Percentiles rank a stretch among this genome's conserved stretches.
phyloP scores from a whole-genome alignment of 2,888 invertebrate species.

The Eledone cirrhosa region DNA sequence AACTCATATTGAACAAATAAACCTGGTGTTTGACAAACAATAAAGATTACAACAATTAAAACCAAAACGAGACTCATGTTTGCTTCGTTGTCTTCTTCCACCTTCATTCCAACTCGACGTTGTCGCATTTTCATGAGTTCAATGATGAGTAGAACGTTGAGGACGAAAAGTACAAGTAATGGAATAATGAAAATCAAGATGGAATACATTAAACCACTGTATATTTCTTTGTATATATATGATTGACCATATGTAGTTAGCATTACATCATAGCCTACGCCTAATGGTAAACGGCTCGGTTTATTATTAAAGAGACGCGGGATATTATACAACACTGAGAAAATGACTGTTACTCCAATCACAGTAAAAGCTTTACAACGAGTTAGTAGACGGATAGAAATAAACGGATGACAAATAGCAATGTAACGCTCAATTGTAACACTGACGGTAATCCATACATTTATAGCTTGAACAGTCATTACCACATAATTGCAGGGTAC shows the following conservation, averaged over 20 bases:
- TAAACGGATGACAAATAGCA: constrained; percentile 62
- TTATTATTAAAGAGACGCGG: constrained; percentile 54
- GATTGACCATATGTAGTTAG: constrained; percentile 49
- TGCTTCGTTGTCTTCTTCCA: constrained; percentile 58
- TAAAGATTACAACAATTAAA: constrained; percentile 62
- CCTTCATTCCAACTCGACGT: constrained; percentile 50
- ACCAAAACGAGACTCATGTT: constrained; percentile 60
- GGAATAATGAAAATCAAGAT: constrained; percentile 55
- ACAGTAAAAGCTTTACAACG: constrained; percentile 52
- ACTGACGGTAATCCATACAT: constrained; percentile 61
- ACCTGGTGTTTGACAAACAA: constrained; percentile 62
- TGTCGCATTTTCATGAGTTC: constrained; percentile 59
- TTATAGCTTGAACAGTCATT: constrained; percentile 59
- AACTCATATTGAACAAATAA: constrained; percentile 57
- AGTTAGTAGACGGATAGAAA: constrained; percentile 51
- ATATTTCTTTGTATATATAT: constrained; percentile 45
- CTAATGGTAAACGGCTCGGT: background rate
- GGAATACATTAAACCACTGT: constrained; percentile 50
- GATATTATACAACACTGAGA: constrained; percentile 56
- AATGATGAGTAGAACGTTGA: constrained; percentile 54
- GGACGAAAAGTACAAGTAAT: constrained; percentile 46
- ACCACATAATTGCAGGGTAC: constrained; percentile 54
- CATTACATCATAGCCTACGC: constrained; percentile 41
- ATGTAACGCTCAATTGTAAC: constrained; percentile 62
- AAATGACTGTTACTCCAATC: constrained; percentile 43